These are phyloP conservation scores for Apostichopus californicus DNA, from an alignment of 35 echinoderm and acorn worm genomes.

Conservation along the genomic window DNA sequence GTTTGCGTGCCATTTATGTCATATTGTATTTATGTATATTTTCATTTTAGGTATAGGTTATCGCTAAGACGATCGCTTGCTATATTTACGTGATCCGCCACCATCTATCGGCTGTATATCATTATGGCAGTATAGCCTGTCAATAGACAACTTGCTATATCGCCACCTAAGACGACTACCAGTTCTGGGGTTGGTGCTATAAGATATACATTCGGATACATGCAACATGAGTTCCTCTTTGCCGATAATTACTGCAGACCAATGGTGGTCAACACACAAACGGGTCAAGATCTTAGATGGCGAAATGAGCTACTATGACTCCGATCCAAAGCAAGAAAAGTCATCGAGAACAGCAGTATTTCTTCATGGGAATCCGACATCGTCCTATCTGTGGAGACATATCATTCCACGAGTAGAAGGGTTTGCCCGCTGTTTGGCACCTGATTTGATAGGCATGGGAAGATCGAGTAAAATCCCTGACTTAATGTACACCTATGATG, in stretches of 20 bases:
- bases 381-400: conserved; percentile 93
- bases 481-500: conserved; percentile 71
- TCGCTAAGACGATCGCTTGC: too few species aligned
- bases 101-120: too few species aligned
- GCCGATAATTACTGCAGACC: conserved; percentile 60
- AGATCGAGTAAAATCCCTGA: conserved; percentile 71
- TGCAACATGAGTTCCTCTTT: neutral
- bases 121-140: too few species aligned
- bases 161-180: too few species aligned
- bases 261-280: conserved; percentile 82
- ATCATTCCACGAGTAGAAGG: conserved; percentile 77
- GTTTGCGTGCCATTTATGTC: too few species aligned
- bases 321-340: conserved; percentile 61
- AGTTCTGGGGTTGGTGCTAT: too few species aligned
- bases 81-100: too few species aligned
- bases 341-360: conserved; percentile 64
- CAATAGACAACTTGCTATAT: too few species aligned
- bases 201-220: too few species aligned
- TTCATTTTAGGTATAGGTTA: too few species aligned
- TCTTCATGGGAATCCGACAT: conserved; percentile 93
- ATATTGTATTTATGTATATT: too few species aligned
- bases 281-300: conserved; percentile 69
- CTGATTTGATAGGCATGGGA: conserved; percentile 92
- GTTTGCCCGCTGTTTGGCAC: conserved; percentile 77
- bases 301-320: conserved; percentile 90